Base-by-base conservation (phyloP, 37 sponge, comb jelly and placozoan species). In the Beroe ovata region DNA sequence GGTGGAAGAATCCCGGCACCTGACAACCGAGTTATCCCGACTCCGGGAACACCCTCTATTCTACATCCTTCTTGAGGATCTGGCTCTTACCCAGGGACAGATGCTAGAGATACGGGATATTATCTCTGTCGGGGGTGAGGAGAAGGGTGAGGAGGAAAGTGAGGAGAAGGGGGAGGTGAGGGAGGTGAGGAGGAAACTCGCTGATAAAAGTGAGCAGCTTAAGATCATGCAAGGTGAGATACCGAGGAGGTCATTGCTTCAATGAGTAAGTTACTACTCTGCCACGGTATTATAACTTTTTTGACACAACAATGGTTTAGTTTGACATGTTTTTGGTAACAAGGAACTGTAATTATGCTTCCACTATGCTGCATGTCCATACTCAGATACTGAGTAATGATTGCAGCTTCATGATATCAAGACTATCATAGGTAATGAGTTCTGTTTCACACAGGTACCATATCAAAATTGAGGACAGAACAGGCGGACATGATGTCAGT, bases 161-260 rank as follows among this genome's bases (percentile, higher is more conserved):
- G 54, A 6, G 11, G 29, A 3, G 8, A 4, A 25, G 1, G 35
- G 23, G 28, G 84, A 77, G 84, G 11, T 77, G 42, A 42, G 54
- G 54, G 84, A 77, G 47, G 36, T 77, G 54, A 77, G 25, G 54
- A 11, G 47, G 47, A 77, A 77, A 23, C 84, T 77, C 8, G 41
- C 41, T 0, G 54, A 77, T 23, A 77, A 42, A 29, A 32, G 36
- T 8, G 84, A 77, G 84, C 84, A 77, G 22, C 84, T 77, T 3
- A 33, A 36, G 11, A 11, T 77, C 11, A n/a, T 77, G 25, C 84
- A 77, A 40, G 84, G 84, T 77, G 33, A 47, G 54, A n/a, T n/a
- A n/a, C n/a, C n/a, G n/a, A n/a, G n/a, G n/a, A n/a, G n/a, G n/a
- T n/a, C n/a, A n/a, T n/a, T n/a, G n/a, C n/a, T n/a, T n/a, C n/a